Evolutionary conservation across 2,797 vertebrate genomes (phyloP), one percentile per base, ranked within the genome.

Genomic region (Staurois parvus): DNA sequence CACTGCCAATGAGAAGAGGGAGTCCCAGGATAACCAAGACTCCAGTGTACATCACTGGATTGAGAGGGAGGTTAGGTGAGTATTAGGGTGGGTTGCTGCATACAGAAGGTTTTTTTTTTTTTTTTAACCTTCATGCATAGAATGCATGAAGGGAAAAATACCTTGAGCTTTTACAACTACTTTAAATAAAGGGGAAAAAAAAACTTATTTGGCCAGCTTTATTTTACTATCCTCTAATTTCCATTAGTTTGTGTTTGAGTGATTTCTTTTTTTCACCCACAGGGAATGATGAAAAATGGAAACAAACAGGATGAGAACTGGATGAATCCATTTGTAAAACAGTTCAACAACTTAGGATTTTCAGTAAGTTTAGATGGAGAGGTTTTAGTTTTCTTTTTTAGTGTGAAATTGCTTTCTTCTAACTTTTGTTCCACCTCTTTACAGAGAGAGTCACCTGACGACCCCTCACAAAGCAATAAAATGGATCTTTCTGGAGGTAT

Each of bases 251-350:
- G 42, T 59, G 56, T 21, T 17, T 40, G 2, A 40, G 28, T 30
- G 6, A 37, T 83, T 11, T 4, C 37, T n/a, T 28, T 75, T 59
- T 34, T 85, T 13, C 17, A 17, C 48, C 92, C 95, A 89, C 89
- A 99, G 98, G 96, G 97, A 91, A 96, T 95, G 89, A 91, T 94
- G 92, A 99, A 98, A 94, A 94, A 96, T 89, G 94, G 96, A 91
- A 95, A 94, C 91, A 99, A 99, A 90, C 97, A 96, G 91, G 98
- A 99, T 37, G 98, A 99, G 85, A 84, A 95, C 12, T 99, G 98
- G 97, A 97, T 98, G 93, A 98, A 97, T 92, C 96, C 96, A 72
- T 96, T 99, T 89, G 94, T 98, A 88, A 98, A 97, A 92, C 98
- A 99, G 93, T 98, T 99, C 92, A 96, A 94, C 92, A 96, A 92